A percentile compares a stretch with the other conserved stretches of the same genome.
Conservation (phyloP, 2,888 invertebrate genomes). For the Chrysodeixis includens region DNA sequence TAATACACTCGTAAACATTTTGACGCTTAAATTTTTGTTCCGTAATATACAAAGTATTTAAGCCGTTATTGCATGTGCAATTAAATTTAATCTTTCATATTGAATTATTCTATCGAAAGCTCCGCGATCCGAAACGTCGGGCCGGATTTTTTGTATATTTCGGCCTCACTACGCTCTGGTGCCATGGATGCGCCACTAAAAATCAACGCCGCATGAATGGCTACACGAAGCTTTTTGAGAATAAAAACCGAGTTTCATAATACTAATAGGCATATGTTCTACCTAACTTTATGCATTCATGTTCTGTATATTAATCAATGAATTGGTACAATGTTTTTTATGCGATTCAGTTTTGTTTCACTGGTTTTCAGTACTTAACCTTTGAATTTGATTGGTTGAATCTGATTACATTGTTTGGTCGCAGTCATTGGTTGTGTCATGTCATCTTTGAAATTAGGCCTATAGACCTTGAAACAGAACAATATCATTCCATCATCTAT, state of each 20-base stretch:
- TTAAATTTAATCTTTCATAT: background rate
- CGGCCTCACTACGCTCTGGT: background rate
- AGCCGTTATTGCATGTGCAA: background rate
- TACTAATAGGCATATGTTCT: background rate
- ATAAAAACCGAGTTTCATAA: background rate
- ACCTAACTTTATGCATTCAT: background rate
- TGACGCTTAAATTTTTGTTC: background rate
- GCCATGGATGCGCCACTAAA: constrained; percentile 4
- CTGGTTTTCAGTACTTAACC: background rate
- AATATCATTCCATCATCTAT: constrained; percentile 65
- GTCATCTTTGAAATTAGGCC: constrained; percentile 54
- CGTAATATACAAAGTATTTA: background rate
- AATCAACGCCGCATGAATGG: constrained; percentile 2
- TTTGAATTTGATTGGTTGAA: background rate
- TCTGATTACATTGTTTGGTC: constrained; percentile 2
- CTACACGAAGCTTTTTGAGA: background rate
- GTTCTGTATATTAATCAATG: no score
- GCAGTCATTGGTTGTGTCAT: constrained; percentile 22
- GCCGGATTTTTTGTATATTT: background rate
- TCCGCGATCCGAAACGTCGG: background rate
- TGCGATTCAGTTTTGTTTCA: background rate
- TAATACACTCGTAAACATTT: background rate
- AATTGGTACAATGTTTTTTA: background rate
- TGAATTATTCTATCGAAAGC: background rate
- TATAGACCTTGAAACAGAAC: constrained; percentile 62